These are phyloP conservation scores for Marronus borbonicus DNA, from an alignment of 2,888 invertebrate species.

Conservation along the genomic window DNA sequence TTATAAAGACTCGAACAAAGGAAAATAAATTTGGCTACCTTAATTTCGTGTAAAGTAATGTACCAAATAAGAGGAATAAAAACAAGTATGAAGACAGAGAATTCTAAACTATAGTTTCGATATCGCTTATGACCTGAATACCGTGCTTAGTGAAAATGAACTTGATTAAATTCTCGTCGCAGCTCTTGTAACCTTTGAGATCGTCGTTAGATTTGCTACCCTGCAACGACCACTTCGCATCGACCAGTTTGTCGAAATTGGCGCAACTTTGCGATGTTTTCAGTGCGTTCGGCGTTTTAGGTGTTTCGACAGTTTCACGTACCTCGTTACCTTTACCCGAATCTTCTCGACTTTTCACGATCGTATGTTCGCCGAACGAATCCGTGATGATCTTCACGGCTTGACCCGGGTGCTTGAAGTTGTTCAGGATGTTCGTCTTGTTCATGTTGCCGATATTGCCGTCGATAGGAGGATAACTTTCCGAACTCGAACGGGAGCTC, in stretches of 20 bases:
- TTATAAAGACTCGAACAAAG: too few species aligned
- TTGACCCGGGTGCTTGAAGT: constrained; percentile 76
- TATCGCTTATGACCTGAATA: constrained; percentile 85
- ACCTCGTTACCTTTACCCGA: constrained; percentile 59
- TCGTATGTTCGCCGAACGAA: constrained; percentile 68
- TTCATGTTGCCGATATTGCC: constrained; percentile 56
- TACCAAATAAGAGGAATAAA: too few species aligned
- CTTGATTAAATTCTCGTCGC: constrained; percentile 74
- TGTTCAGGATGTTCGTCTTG: constrained; percentile 61
- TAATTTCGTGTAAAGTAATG: too few species aligned
- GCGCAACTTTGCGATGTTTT: constrained; percentile 67
- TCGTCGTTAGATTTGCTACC: constrained; percentile 65
- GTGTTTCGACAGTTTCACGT: constrained; percentile 58
- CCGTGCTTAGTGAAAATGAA: constrained; percentile 85
- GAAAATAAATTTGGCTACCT: too few species aligned
- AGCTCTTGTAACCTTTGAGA: constrained; percentile 72
- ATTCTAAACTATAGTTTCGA: constrained; percentile 79
- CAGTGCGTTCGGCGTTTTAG: constrained; percentile 56
- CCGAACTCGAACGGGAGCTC: constrained; percentile 56
- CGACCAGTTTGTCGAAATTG: constrained; percentile 62
- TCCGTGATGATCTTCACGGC: constrained; percentile 82
- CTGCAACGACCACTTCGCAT: constrained; percentile 49
- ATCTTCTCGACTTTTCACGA: constrained; percentile 55
- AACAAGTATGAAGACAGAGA: background rate
- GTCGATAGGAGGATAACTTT: constrained; percentile 55